phyloP scores from a whole-genome alignment of 2,888 invertebrate genomes.

The Cerceris rybyensis region DNA sequence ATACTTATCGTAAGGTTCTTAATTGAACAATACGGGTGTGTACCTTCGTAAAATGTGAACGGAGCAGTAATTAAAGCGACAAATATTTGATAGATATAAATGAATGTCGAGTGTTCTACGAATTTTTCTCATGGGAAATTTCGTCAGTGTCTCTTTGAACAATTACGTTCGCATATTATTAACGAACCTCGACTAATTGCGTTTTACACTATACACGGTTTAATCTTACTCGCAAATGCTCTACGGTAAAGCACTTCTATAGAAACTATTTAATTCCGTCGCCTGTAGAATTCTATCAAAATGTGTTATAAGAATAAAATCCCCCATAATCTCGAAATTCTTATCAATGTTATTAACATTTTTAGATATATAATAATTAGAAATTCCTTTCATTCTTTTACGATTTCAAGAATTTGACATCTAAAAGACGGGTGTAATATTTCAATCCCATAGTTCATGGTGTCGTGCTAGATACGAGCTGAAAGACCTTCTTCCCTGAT shows the following conservation, averaged over 20 bases:
- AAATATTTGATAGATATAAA: conserved; percentile 6
- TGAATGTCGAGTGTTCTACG: background rate
- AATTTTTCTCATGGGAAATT: conserved; percentile 26
- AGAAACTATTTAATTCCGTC: background rate
- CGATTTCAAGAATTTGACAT: background rate
- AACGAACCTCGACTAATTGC: background rate
- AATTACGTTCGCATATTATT: background rate
- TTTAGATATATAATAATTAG: too few species aligned
- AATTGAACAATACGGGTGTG: background rate
- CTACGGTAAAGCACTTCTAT: background rate
- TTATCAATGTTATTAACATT: too few species aligned
- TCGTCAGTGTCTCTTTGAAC: conserved; percentile 9
- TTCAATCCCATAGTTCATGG: background rate
- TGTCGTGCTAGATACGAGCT: conserved; percentile 9
- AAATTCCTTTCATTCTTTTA: too few species aligned
- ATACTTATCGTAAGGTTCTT: background rate
- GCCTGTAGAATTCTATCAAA: background rate
- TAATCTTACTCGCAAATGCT: background rate
- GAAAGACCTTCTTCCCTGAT: conserved; percentile 4
- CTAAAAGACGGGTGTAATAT: too few species aligned
- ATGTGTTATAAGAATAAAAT: too few species aligned
- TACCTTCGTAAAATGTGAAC: background rate
- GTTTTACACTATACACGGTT: too few species aligned
- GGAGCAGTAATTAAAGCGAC: conserved; percentile 10
- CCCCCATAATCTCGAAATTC: too few species aligned